Evolutionary conservation across 2,888 invertebrate genomes (phyloP), one percentile per base, ranked within the genome.

Genomic region (Metellina segmentata): DNA sequence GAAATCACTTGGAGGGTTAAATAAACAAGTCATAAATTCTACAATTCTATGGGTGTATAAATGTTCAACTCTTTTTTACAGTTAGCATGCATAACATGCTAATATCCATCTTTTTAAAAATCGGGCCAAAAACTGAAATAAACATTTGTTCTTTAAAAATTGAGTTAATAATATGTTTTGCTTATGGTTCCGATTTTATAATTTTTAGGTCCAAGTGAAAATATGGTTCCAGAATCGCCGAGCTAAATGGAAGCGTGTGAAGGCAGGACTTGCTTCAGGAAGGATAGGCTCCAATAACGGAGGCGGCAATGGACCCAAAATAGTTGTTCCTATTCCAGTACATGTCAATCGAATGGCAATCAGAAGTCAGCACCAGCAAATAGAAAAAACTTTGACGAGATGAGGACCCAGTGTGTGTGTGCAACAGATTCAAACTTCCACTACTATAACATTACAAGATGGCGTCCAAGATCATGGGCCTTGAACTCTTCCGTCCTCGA

Each of bases 171-270:
- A 34, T 34, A 4, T 34, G 4, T 34, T 34, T 34, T 34, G 34
- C 34, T 34, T 34, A 34, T 34, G 34, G 1, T 34, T 34, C 34
- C 8, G 51, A 77, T 9, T 77, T 77, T 16, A 8, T 51, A 34
- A 16, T 51, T 79, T 81, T 19, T 53, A 91, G 91, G 89, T 94
- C 16, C 96, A 97, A 96, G 98, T 99, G 51, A 99, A 99, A 96
- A 98, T 99, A 94, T 99, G 99, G 99, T 99, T 99, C 95, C 98
- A 99, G 96, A 99, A 93, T 95, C 96, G 98, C 0, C 96, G 99
- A 1, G 99, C 99, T 20, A 99, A 99, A 95, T 99, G 99, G 99
- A 99, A 99, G 96, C 96, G 99, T 0, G 98, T 99, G 0, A 99
- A 99, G 95, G 98, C 99, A 0, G 98, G 98, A 0, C 95, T 98